Base-by-base conservation (phyloP, 2,888 invertebrate genomes). In the Hetaerina titia region DNA sequence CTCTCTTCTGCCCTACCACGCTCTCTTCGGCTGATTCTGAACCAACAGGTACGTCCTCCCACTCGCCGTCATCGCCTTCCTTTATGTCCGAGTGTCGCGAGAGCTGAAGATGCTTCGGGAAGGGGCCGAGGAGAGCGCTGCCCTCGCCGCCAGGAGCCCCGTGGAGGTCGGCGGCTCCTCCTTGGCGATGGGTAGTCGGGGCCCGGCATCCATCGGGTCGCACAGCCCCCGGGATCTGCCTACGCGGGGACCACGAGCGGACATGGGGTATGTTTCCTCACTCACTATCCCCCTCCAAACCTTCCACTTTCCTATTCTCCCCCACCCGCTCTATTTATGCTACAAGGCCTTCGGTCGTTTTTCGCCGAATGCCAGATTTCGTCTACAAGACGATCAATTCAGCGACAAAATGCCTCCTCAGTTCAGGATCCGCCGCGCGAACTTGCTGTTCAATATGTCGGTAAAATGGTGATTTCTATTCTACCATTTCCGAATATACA, bases 51-150 rank as follows among this genome's bases (percentile, higher is more conserved):
- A 97, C 96, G 97, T 97, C 95, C 96, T 97, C 95, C 98, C 98
- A 1, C 96, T 98, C 95, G 97, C 97, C 5, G 96, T 98, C 92
- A 97, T 98, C 95, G 97, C 97, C 6, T 98, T 98, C 96, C 96
- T 98, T 60, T 98, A 98, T 96, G 97, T 98, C 90, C 97, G 97
- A 96, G 97, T 98, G 92, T 97, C 98, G 0, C 97, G 97, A 88
- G 98, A 98, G 96, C 96, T 98, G 69, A 97, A 97, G 89, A 96
- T 97, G 9, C 97, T 94, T 31, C 58, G 60, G 11, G 57, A 57
- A 25, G 25, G 87, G 22, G 87, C 31, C 56, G 87, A 58, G 57
- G 87, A 94, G 45, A 89, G 89, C n/a, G 69, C 89, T n/a, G 94
- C 87, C n/a, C 81, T 89, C 15, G 89, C 60, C n/a, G 15, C 81